phyloP scores from a whole-genome alignment of 1,140 invertebrate genomes.

The Papilio helenus region DNA sequence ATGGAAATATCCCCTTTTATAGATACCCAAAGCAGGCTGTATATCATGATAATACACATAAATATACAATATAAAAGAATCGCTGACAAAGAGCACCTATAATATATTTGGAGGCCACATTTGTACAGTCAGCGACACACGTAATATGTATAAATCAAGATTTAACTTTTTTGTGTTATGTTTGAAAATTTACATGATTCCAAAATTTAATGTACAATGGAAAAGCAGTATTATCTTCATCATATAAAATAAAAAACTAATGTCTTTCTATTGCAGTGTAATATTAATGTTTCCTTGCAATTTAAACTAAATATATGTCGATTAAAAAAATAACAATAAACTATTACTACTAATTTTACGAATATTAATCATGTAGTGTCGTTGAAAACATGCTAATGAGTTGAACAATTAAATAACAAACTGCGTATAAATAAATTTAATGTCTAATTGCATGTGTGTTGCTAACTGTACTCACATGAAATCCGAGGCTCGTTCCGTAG shows the following conservation, averaged over 20 bases:
- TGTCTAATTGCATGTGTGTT: neutral
- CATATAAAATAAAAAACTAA: too few relatives aligned
- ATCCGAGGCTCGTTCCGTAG: constrained; percentile 8
- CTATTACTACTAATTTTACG: too few relatives aligned
- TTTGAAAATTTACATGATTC: too few relatives aligned
- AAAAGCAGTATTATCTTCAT: too few relatives aligned
- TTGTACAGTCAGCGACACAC: neutral
- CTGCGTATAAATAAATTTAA: neutral
- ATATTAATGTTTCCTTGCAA: too few relatives aligned
- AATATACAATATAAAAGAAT: constrained; percentile 33
- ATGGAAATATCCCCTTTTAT: constrained; percentile 34
- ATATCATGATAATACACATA: constrained; percentile 30
- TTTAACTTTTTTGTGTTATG: neutral
- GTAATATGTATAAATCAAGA: neutral
- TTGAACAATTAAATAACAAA: neutral
- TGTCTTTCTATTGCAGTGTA: too few relatives aligned
- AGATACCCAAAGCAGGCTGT: constrained; percentile 17
- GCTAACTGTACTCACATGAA: constrained; percentile 11
- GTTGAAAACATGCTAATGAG: neutral
- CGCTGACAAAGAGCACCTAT: constrained; percentile 30
- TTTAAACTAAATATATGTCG: too few relatives aligned
- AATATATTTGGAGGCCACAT: constrained; percentile 28
- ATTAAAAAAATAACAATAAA: too few relatives aligned
- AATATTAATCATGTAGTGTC: too few relatives aligned
- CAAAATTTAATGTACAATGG: too few relatives aligned